Base-by-base conservation (phyloP, 2,888 invertebrate genomes). In the Spicauda simplicius region DNA sequence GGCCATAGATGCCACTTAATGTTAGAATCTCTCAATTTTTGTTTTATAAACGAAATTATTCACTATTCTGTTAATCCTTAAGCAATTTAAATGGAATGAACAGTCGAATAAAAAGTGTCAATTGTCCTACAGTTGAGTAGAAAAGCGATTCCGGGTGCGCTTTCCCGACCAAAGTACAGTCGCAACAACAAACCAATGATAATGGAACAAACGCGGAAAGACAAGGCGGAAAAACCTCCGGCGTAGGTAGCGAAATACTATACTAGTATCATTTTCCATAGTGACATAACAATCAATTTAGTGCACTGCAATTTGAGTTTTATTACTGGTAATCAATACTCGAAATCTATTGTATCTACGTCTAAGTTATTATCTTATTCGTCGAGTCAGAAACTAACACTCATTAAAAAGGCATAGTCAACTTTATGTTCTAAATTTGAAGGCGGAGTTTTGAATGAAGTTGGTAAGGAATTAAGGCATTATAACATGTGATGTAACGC, bases 401-500 rank as follows among this genome's bases (percentile, higher is more conserved):
- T 25, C 6, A 20, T 20, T 19, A 50, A 41, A 30, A 54, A 56
- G 37, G 16, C 20, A 19, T 16, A 16, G 8, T 50, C 16, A 7
- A 61, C 56, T 16, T 48, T 67, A 67, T 67, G 37, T 0, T n/a
- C 8, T 25, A 14, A 4, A 14, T 0, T 0, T 0, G 74, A 79
- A 64, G 68, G 77, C 77, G 58, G 45, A 67, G 57, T 72, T 69
- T 80, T 1, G 48, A 19, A 33, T 75, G 71, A 20, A 25, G 0
- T 1, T 6, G 30, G 6, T 62, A 69, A 77, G 71, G 80, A 82
- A 84, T 83, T 85, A 87, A 85, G 86, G 84, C 88, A 81, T 87
- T 88, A 85, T 84, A 83, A 81, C 79, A 76, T 84, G 86, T 91
- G 91, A 91, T 90, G 91, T 91, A 93, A 86, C 84, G 84, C 84